A percentile compares a stretch with the other conserved stretches of the same genome.
These are phyloP conservation scores for Nothura maculosa DNA, from an alignment of 2,797 vertebrate species.

Conservation along the genomic window DNA sequence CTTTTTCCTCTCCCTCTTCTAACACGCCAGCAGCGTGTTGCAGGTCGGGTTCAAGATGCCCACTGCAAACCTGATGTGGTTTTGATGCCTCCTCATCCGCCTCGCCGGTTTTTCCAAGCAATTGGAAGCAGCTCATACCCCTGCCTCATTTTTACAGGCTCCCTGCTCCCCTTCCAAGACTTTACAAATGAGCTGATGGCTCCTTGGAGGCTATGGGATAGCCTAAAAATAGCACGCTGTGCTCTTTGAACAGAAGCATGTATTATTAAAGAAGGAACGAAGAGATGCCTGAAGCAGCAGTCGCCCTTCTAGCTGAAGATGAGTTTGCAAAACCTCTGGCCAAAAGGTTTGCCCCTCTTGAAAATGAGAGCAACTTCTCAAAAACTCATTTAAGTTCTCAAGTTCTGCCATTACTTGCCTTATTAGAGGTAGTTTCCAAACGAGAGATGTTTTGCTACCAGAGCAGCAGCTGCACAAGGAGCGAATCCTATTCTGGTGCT, in stretches of 20 bases:
- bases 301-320: background rate
- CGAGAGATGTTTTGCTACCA: background rate
- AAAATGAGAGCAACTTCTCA: background rate
- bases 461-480: background rate
- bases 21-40: background rate
- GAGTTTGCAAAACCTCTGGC: background rate
- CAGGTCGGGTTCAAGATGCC: background rate
- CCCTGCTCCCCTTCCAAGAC: background rate
- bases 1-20: background rate
- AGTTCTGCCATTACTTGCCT: background rate
- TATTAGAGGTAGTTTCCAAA: background rate
- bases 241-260: slow-evolving; percentile 62
- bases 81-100: background rate
- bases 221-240: slow-evolving; percentile 48
- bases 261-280: slow-evolving; percentile 66
- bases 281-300: background rate
- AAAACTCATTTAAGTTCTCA: background rate
- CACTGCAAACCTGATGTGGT: background rate
- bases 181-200: background rate
- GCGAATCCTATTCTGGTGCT: background rate
- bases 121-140: slow-evolving; percentile 37
- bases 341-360: slow-evolving; percentile 1
- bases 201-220: slow-evolving; percentile 35
- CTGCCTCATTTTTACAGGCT: slow-evolving; percentile 20
- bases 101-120: background rate